Evolutionary conservation across 1,140 invertebrate species (phyloP).

Genomic region (Orchestia grillus): DNA sequence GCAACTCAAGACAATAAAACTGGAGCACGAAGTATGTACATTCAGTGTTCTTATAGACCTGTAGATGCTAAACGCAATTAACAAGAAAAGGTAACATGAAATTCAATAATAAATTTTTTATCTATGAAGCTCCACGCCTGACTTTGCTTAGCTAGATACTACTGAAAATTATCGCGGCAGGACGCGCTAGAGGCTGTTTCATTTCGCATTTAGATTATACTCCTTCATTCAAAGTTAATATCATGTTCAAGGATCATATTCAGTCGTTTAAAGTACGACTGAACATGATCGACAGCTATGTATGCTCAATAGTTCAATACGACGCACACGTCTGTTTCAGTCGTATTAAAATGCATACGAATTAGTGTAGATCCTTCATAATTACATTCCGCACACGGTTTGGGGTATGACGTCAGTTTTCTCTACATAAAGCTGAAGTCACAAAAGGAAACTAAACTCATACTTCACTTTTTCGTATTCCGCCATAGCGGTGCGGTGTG

Average conservation of each 20-base stretch:
- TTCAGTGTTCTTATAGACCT: neutral
- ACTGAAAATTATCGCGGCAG: neutral
- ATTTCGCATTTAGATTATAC: neutral
- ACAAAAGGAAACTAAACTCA: neutral
- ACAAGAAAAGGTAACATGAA: neutral
- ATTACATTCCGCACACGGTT: neutral
- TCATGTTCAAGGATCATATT: too few species aligned
- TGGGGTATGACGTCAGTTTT: neutral
- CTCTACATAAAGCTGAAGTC: neutral
- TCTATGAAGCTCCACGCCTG: neutral
- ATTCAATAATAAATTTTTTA: neutral
- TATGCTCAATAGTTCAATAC: too few species aligned
- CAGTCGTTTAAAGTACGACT: too few species aligned
- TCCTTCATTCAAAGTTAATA: neutral
- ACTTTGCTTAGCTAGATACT: neutral
- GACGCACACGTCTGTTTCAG: too few species aligned
- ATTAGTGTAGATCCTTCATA: neutral
- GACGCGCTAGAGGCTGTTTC: neutral
- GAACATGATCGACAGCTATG: too few species aligned
- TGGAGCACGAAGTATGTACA: neutral
- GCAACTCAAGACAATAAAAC: neutral
- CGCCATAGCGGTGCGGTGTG: neutral
- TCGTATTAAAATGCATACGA: neutral
- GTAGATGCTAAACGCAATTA: neutral
- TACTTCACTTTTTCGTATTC: neutral